phyloP scores from a whole-genome alignment of 2,888 invertebrate genomes.

The Trichacis sp. region DNA sequence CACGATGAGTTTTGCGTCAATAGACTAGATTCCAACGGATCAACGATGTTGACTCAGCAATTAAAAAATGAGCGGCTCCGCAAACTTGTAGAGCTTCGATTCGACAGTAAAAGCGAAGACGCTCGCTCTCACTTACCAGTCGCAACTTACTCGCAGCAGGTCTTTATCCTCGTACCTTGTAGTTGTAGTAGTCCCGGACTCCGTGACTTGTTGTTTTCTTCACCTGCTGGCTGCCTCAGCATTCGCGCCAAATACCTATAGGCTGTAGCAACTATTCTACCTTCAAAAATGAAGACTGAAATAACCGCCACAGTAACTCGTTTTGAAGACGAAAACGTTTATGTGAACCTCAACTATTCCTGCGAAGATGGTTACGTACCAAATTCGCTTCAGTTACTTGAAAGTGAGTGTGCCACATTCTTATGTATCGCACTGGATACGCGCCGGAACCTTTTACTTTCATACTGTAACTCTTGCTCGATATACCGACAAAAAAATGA shows the following conservation, averaged over 20 bases:
- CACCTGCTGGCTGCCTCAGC: neutral
- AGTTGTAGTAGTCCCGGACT: conserved; percentile 30
- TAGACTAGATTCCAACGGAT: too few species aligned
- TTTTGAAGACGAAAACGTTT: conserved; percentile 41
- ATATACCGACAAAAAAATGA: too few species aligned
- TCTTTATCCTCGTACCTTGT: conserved; percentile 29
- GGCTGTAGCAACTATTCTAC: neutral
- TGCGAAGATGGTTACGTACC: conserved; percentile 58
- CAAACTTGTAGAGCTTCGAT: conserved; percentile 28
- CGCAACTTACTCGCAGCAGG: conserved; percentile 30
- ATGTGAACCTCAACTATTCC: conserved; percentile 49
- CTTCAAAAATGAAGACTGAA: conserved; percentile 31
- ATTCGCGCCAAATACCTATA: neutral
- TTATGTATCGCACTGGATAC: neutral
- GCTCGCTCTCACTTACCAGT: conserved; percentile 43
- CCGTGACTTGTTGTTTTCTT: conserved; percentile 15
- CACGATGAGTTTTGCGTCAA: too few species aligned
- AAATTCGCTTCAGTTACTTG: conserved; percentile 56
- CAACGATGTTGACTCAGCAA: conserved; percentile 10
- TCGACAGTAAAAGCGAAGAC: conserved; percentile 42
- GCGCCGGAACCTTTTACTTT: neutral
- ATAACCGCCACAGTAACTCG: conserved; percentile 31
- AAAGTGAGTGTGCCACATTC: conserved; percentile 56
- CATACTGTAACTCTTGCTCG: too few species aligned
- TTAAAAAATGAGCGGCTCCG: conserved; percentile 29